These are phyloP conservation scores for Pachliopta kotzebuea DNA, from an alignment of 2,888 invertebrate genomes.

Conservation along the genomic window DNA sequence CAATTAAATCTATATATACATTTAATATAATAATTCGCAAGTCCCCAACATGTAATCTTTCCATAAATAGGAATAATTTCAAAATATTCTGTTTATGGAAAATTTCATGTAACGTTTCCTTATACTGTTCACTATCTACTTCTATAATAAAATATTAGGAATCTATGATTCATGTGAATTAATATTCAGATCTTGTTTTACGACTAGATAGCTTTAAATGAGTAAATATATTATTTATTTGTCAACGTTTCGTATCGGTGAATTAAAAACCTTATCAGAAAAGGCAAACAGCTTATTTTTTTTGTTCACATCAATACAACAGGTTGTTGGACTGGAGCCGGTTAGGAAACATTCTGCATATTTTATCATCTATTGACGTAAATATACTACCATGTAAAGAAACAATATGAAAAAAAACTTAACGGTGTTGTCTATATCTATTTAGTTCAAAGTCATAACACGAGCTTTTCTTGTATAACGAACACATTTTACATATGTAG, in stretches of 20 bases:
- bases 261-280: slow-evolving; percentile 6
- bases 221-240: slow-evolving; percentile 10
- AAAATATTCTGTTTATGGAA: neutral
- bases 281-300: slow-evolving; percentile 1
- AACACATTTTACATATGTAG: neutral
- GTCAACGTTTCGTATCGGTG: slow-evolving; percentile 1
- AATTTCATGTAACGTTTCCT: neutral
- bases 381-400: neutral
- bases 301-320: neutral
- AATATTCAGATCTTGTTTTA: slow-evolving; percentile 22
- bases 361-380: slow-evolving; percentile 21
- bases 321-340: slow-evolving; percentile 2
- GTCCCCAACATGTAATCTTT: no score
- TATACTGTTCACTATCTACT: neutral
- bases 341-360: slow-evolving; percentile 18
- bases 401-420: slow-evolving; percentile 3
- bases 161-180: slow-evolving; percentile 5
- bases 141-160: neutral
- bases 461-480: neutral
- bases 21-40: no score
- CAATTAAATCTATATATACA: no score
- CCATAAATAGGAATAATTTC: no score
- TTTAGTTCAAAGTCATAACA: neutral
- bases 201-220: slow-evolving; percentile 10
- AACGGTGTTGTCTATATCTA: slow-evolving; percentile 3